These are phyloP conservation scores for Gasteruption jaculator DNA, from an alignment of 2,888 invertebrate genomes.

Conservation along the genomic window DNA sequence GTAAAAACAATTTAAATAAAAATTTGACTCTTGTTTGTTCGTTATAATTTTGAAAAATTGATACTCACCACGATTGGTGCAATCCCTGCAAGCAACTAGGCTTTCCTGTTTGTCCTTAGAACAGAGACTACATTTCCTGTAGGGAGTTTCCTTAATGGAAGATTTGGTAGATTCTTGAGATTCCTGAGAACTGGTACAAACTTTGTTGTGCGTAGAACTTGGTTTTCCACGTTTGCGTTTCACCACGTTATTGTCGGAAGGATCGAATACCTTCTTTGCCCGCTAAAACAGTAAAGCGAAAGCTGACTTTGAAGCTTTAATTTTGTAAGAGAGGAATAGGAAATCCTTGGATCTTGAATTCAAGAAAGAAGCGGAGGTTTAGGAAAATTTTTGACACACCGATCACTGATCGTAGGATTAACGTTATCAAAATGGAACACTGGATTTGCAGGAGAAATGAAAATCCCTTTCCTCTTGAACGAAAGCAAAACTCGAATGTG, in stretches of 20 bases:
- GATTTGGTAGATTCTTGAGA: conserved; percentile 35
- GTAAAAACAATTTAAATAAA: conserved; percentile 12
- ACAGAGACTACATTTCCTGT: conserved; percentile 44
- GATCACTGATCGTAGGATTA: no score
- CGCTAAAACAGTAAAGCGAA: conserved; percentile 52
- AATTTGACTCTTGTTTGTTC: conserved; percentile 6
- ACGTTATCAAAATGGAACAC: no score
- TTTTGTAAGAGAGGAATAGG: background rate
- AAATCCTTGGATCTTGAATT: background rate
- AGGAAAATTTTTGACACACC: no score
- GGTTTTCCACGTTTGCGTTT: conserved; percentile 67
- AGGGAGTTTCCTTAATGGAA: conserved; percentile 39
- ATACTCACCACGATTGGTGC: conserved; percentile 63
- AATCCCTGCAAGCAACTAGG: conserved; percentile 67
- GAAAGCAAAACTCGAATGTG: no score
- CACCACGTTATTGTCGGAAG: conserved; percentile 76
- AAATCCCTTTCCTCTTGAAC: no score
- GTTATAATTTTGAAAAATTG: conserved; percentile 17
- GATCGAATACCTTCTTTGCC: conserved; percentile 82
- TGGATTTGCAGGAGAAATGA: no score
- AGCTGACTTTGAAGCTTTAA: background rate
- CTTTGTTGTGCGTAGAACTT: conserved; percentile 60
- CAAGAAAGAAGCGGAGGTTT: no score
- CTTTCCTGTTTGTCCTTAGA: conserved; percentile 54
- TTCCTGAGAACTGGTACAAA: conserved; percentile 50